These are phyloP conservation scores for Heliangelus exortis DNA, from an alignment of 2,797 vertebrate species.

Conservation along the genomic window DNA sequence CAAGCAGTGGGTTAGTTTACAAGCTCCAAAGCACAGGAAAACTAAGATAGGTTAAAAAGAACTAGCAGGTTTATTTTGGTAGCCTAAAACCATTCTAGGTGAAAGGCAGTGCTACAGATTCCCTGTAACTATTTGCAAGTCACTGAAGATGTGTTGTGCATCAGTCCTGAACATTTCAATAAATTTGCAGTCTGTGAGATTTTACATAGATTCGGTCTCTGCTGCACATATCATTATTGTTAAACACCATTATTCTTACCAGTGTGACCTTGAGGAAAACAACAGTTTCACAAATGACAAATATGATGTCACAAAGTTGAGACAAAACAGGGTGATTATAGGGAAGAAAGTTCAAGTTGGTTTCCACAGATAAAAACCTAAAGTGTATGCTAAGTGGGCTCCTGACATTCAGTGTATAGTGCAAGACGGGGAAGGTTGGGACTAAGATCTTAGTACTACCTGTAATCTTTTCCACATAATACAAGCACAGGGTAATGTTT, in stretches of 20 bases:
- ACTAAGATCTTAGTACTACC: background rate
- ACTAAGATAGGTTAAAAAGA: background rate
- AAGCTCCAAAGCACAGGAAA: background rate
- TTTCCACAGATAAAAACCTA: background rate
- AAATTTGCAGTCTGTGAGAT: background rate
- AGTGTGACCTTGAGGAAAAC: background rate
- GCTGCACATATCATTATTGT: background rate
- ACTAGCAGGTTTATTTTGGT: background rate
- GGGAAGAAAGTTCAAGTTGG: background rate
- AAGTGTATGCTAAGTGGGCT: background rate
- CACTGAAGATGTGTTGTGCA: background rate
- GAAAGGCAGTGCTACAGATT: background rate
- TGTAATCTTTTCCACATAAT: background rate
- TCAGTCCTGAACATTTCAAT: background rate
- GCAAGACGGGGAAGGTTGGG: background rate
- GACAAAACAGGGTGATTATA: constrained; percentile 10
- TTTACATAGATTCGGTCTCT: background rate
- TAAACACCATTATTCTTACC: background rate
- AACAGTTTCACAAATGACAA: background rate
- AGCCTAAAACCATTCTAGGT: background rate
- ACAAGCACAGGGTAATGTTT: background rate
- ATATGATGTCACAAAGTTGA: background rate
- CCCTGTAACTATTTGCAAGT: background rate
- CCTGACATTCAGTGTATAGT: background rate
- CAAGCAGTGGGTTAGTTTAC: background rate